Conservation (phyloP, 2,113 vertebrate genomes). For the Illadopsis cleaveri region DNA sequence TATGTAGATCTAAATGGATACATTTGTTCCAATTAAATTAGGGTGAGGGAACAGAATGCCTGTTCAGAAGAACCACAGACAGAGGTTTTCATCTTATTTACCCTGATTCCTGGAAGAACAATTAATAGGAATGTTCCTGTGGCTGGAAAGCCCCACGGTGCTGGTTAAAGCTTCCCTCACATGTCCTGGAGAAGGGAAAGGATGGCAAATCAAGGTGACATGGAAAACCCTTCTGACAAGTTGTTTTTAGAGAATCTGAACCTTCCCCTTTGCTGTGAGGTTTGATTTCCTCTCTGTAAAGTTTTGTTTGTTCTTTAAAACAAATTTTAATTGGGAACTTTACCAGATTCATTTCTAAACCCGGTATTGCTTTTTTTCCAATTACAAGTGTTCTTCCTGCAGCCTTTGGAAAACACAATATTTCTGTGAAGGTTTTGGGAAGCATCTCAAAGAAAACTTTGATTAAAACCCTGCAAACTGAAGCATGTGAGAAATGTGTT, state of each 20-base stretch:
- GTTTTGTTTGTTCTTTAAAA: not conserved
- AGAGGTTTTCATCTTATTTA: not conserved
- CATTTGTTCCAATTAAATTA: slow-evolving; percentile 44
- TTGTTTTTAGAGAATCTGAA: not conserved
- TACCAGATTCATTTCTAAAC: not conserved
- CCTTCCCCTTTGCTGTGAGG: not conserved
- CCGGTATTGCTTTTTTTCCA: not conserved
- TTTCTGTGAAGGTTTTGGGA: not conserved
- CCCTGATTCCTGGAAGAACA: not conserved
- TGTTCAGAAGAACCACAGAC: not conserved
- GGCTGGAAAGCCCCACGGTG: rapidly evolving
- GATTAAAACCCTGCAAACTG: not conserved
- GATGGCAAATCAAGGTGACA: not conserved
- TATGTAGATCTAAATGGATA: not conserved
- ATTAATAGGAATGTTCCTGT: not conserved
- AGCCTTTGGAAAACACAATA: not conserved
- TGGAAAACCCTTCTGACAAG: not conserved
- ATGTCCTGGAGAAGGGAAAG: not conserved
- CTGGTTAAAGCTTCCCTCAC: not conserved
- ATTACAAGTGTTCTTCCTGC: not conserved
- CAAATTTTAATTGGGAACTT: not conserved
- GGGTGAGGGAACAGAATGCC: not conserved
- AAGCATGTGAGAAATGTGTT: not conserved
- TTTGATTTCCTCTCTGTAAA: not conserved
- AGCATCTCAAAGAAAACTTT: slow-evolving; percentile 1